Conservation (phyloP, 2,113 vertebrate species). For the Sclerurus mexicanus region DNA sequence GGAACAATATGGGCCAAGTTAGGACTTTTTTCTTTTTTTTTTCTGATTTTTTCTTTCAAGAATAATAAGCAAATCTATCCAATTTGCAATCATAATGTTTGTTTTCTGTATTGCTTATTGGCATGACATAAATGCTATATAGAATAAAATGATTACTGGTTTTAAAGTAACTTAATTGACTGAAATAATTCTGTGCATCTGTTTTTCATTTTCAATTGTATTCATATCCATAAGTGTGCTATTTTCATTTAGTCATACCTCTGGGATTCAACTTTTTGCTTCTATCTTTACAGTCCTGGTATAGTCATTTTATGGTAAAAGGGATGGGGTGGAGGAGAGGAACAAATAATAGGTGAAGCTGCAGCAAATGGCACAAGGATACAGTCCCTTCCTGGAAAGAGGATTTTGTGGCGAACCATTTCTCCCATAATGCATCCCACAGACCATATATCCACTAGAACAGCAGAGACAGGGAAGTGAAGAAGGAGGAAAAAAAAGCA, state of each 20-base stretch:
- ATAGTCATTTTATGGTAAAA: slow-evolving; percentile 53
- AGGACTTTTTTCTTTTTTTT: background rate
- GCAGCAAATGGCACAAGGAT: slow-evolving; percentile 87
- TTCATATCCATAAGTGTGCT: background rate
- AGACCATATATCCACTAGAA: slow-evolving; percentile 98
- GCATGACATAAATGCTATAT: background rate
- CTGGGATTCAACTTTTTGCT: slow-evolving; percentile 69
- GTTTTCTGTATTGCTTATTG: background rate
- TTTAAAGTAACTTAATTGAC: slow-evolving; percentile 5
- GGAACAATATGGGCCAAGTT: background rate
- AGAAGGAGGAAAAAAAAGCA: slow-evolving; percentile 74
- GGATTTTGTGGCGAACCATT: slow-evolving; percentile 99
- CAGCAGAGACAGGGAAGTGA: slow-evolving; percentile 78
- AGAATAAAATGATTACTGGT: background rate
- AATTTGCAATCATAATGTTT: background rate
- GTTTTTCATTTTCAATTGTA: slow-evolving; percentile 21
- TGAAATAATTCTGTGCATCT: slow-evolving; percentile 25
- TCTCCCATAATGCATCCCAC: slow-evolving; percentile 98
- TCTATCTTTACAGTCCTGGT: slow-evolving; percentile 71
- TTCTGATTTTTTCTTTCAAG: background rate
- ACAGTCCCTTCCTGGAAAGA: slow-evolving; percentile 99
- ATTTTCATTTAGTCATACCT: slow-evolving; percentile 14
- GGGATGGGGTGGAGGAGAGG: slow-evolving; percentile 18
- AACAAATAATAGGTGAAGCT: slow-evolving; percentile 72
- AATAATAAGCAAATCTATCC: background rate